Conservation (phyloP, 2,797 vertebrate species). For the Trematomus bernacchii region DNA sequence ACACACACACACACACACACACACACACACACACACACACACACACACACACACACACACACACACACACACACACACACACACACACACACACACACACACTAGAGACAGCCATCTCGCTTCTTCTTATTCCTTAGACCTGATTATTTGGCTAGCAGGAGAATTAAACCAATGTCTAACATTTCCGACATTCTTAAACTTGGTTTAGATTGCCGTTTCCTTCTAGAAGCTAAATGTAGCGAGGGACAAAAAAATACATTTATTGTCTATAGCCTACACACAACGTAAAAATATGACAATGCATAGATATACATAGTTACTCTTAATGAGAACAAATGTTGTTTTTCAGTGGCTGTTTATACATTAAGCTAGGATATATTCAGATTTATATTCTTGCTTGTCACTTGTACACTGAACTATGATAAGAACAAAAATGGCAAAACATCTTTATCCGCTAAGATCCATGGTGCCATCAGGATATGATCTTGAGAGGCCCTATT, state of each 20-base stretch:
- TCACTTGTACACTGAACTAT: not conserved
- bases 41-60: not conserved
- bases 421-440: not conserved
- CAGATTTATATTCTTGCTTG: not conserved
- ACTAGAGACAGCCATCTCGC: constrained; percentile 12
- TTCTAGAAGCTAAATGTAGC: not conserved
- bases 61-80: constrained; percentile 3
- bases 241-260: not conserved
- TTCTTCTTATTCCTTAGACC: constrained; percentile 62
- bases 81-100: not conserved
- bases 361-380: not conserved
- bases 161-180: constrained; percentile 29
- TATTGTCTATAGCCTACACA: not conserved
- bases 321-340: not conserved
- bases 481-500: too few relatives aligned
- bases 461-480: too few relatives aligned
- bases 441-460: too few relatives aligned
- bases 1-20: not conserved
- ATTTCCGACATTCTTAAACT: constrained; percentile 18
- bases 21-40: not conserved
- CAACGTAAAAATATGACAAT: not conserved
- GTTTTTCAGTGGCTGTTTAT: not conserved
- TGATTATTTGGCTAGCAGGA: constrained; percentile 30
- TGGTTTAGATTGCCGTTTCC: constrained; percentile 15
- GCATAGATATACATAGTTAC: not conserved